Base-by-base conservation (phyloP, 2,888 invertebrate species). In the Caenorhabditis sp. region DNA sequence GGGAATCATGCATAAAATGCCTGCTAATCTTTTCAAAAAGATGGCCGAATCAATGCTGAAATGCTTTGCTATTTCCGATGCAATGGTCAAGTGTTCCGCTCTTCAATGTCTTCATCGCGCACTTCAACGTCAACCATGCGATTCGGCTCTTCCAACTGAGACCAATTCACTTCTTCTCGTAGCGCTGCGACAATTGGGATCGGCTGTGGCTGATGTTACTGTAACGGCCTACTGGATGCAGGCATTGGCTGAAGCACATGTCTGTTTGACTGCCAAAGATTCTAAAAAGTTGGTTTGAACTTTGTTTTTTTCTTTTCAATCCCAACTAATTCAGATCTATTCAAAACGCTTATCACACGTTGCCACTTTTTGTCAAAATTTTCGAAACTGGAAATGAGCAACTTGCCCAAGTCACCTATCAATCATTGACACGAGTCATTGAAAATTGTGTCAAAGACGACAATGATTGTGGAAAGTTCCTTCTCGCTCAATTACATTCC, bases 141-240 rank as follows among this genome's bases (percentile, higher is more conserved):
- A 83, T 43, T 79, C 78, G 17, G 78, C 81, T 27, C 79, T 85
- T 51, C 77, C 84, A 1, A 74, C 78, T 1, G 79, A 79, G 21
- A 81, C 81, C 5, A 81, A 82, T 65, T 75, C 64, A n/a, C 69
- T 83, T 10, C 76, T 84, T 1, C 72, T 84, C 24, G 62, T 67
- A 19, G 79, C 81, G 50, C 74, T 84, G 6, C 74, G 83, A 17
- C 74, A 76, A 36, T 65, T 81, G 8, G 74, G 80, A 21, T 76
- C 83, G 0, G 69, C 81, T 1, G 64, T 76, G 0, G 66, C 78
- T 8, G 84, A 85, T 62, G 76, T 83, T 10, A 75, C 83, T 21
- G 84, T 84, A 1, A 79, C 79, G 43, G 84, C 83, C 3, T 84
- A 83, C 66, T 85, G 85, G 85, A 79, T 85, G 76, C 83, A 84